phyloP scores from a whole-genome alignment of 2,888 invertebrate species.

The Eristalis intricaria region DNA sequence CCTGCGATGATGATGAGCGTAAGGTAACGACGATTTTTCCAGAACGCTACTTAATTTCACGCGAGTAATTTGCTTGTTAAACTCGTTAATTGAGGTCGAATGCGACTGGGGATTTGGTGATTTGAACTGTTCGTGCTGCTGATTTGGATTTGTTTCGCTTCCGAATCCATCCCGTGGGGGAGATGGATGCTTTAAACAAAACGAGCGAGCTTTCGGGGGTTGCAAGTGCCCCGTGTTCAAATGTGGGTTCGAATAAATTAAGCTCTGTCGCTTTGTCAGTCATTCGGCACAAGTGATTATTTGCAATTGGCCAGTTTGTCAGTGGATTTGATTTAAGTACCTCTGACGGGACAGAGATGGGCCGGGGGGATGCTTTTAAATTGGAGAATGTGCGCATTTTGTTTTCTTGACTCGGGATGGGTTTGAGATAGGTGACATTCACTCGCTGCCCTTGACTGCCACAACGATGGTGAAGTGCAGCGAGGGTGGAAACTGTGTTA shows the following conservation, averaged over 20 bases:
- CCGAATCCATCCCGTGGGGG: background rate
- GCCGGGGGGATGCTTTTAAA: background rate
- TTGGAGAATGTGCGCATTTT: constrained; percentile 12
- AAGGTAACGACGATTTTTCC: background rate
- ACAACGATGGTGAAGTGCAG: too few relatives aligned
- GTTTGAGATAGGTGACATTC: background rate
- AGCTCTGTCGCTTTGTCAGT: background rate
- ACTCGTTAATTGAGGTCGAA: constrained; percentile 6
- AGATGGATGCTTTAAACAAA: background rate
- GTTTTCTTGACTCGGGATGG: background rate
- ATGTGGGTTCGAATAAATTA: background rate
- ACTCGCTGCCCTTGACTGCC: too few relatives aligned
- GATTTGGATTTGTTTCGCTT: background rate
- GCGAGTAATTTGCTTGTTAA: background rate
- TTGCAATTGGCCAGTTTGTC: constrained; percentile 23
- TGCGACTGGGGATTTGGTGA: background rate
- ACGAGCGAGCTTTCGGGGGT: background rate
- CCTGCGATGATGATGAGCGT: background rate
- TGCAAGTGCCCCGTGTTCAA: background rate
- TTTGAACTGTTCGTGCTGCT: background rate
- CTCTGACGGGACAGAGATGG: background rate
- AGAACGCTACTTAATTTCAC: background rate
- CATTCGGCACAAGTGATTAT: background rate
- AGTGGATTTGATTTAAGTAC: constrained; percentile 29
- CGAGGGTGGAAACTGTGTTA: too few relatives aligned